Percentiles rank a stretch among this genome's conserved stretches.
These are phyloP conservation scores for Orbicella faveolata DNA, from an alignment of 64 coral and sea anemone genomes.

Conservation along the genomic window DNA sequence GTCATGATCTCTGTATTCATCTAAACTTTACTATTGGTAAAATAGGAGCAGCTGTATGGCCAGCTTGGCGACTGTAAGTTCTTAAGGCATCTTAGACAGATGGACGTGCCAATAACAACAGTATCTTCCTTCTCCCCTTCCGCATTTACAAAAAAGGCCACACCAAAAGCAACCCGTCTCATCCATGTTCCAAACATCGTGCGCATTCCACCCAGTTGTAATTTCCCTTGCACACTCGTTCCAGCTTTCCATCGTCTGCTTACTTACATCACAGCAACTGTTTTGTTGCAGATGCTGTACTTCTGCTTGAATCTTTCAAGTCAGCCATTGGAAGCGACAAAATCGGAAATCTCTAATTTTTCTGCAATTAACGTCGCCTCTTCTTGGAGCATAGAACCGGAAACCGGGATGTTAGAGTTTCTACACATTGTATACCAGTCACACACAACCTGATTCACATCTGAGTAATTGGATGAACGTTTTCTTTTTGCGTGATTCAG, in stretches of 20 bases:
- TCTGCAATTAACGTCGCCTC: too few relatives aligned
- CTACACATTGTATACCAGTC: too few relatives aligned
- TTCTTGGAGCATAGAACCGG: too few relatives aligned
- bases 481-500: constrained; percentile 49
- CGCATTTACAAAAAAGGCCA: constrained; percentile 25
- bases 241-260: constrained; percentile 47
- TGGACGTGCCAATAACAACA: constrained; percentile 24
- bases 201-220: constrained; percentile 6
- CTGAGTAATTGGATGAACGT: constrained; percentile 27
- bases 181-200: constrained; percentile 38
- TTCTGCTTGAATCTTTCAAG: constrained; percentile 18
- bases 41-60: constrained; percentile 19
- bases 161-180: constrained; percentile 24
- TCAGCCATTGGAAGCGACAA: constrained; percentile 9
- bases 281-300: not conserved
- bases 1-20: constrained; percentile 11
- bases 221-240: constrained; percentile 29
- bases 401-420: too few relatives aligned
- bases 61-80: constrained; percentile 22
- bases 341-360: too few relatives aligned
- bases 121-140: constrained; percentile 25
- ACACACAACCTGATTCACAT: constrained; percentile 40
- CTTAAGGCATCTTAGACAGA: not conserved
- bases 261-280: constrained; percentile 13
- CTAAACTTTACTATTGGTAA: constrained; percentile 1